phyloP scores from a whole-genome alignment of 2,113 vertebrate genomes.

The Dicrurus megarhynchus region DNA sequence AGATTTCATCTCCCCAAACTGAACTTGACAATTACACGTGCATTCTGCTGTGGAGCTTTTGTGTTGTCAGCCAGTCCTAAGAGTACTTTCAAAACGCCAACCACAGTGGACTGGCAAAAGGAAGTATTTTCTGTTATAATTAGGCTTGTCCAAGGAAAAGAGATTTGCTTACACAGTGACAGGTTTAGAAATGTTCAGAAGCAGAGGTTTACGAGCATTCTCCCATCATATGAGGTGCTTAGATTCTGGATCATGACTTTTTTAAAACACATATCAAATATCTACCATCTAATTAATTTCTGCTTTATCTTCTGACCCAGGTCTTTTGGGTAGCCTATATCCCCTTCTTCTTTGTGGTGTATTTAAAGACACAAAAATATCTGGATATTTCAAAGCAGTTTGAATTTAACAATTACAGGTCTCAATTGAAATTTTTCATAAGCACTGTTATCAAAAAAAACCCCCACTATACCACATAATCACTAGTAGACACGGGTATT shows the following conservation, averaged over 20 bases:
- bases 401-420: neutral
- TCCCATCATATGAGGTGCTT: neutral
- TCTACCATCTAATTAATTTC: neutral
- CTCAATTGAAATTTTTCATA: neutral
- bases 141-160: neutral
- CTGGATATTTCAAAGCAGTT: neutral
- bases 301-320: neutral
- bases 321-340: neutral
- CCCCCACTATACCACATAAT: neutral
- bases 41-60: neutral
- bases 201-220: neutral
- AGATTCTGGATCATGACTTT: neutral
- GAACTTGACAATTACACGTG: neutral
- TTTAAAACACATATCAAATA: neutral
- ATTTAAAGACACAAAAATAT: neutral
- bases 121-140: neutral
- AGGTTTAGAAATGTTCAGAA: neutral
- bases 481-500: neutral
- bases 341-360: neutral
- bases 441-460: neutral
- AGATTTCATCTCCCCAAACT: neutral
- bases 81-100: neutral
- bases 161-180: neutral
- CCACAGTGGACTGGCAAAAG: neutral
- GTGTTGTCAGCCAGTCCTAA: neutral